Percentiles rank a stretch among this genome's conserved stretches.
Evolutionary conservation across 2,113 vertebrate species (phyloP).

Genomic region (Crotalus tigris): DNA sequence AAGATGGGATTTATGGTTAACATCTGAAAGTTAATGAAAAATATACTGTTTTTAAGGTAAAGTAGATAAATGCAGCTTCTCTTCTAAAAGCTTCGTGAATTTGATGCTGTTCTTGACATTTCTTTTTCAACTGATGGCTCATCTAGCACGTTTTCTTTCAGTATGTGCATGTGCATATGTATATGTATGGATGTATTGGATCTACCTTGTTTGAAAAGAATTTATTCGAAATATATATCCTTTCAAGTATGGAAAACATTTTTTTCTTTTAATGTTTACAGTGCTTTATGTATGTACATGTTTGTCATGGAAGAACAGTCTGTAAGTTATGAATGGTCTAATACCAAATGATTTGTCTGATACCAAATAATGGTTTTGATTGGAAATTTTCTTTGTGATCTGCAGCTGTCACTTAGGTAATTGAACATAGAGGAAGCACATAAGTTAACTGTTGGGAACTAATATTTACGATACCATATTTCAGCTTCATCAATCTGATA

Average conservation of each 20-base stretch:
- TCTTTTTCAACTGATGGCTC: not conserved
- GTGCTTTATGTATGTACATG: not conserved
- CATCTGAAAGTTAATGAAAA: not conserved
- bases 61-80: not conserved
- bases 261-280: not conserved
- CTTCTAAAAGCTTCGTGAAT: not conserved
- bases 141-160: not conserved
- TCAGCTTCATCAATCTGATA: not conserved
- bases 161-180: too few relatives aligned
- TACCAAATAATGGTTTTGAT: slow-evolving; percentile 8
- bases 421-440: not conserved
- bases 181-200: not conserved
- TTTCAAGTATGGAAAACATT: slow-evolving; percentile 4
- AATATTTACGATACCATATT: not conserved
- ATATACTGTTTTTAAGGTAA: slow-evolving; percentile 26
- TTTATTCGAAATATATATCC: not conserved
- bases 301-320: not conserved
- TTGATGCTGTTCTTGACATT: slow-evolving; percentile 13
- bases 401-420: rapidly evolving
- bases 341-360: not conserved
- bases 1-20: slow-evolving; percentile 23
- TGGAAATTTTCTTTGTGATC: not conserved
- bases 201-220: slow-evolving; percentile 12
- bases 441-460: not conserved
- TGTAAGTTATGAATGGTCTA: not conserved